Percentiles rank a stretch among this genome's conserved stretches.
Conservation (phyloP, 2,113 vertebrate species). For the Nanger granti region DNA sequence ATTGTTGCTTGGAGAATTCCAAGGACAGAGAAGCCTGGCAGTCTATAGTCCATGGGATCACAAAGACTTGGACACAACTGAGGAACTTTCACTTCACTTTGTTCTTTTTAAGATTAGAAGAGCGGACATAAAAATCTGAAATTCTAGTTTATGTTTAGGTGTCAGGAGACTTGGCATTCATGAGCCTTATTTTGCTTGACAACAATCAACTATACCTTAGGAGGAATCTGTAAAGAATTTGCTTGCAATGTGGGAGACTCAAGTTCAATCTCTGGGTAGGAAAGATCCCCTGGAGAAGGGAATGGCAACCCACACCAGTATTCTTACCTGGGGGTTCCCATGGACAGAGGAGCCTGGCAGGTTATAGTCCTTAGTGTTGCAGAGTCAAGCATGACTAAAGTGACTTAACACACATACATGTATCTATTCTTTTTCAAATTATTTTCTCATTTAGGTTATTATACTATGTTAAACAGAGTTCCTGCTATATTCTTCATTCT, state of each 20-base stretch:
- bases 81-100: neutral
- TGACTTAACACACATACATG: neutral
- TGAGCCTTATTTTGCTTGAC: neutral
- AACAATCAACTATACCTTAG: neutral
- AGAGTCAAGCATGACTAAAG: neutral
- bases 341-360: neutral
- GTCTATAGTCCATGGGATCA: neutral
- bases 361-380: neutral
- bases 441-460: neutral
- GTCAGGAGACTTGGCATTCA: neutral
- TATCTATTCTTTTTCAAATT: neutral
- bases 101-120: neutral
- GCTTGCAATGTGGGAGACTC: neutral
- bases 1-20: neutral
- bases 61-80: neutral
- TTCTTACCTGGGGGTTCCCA: neutral
- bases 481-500: neutral
- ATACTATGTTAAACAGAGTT: neutral
- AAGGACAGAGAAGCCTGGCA: neutral
- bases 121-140: neutral
- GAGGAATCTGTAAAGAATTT: neutral
- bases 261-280: neutral
- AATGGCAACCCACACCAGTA: neutral
- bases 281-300: neutral
- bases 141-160: neutral